Conservation (phyloP, 2,888 invertebrate genomes). For the Cantharis rustica region DNA sequence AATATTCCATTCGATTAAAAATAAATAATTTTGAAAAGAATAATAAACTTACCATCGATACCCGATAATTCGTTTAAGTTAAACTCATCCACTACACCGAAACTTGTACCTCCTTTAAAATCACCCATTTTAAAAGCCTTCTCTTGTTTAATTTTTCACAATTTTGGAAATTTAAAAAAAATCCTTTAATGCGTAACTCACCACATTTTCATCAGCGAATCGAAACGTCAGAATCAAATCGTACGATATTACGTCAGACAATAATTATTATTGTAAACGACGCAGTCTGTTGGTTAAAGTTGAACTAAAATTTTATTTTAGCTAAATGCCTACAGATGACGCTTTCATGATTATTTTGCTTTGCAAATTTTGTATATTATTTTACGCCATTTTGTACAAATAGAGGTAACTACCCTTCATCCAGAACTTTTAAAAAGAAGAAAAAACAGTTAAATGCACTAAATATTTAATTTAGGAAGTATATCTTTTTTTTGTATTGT, state of each 20-base stretch:
- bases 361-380: not conserved
- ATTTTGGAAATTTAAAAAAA: slow-evolving; percentile 40
- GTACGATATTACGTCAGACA: slow-evolving; percentile 66
- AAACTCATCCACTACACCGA: slow-evolving; percentile 62
- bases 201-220: slow-evolving; percentile 60
- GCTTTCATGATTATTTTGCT: not conserved
- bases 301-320: slow-evolving; percentile 36
- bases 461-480: too few species aligned
- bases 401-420: too few species aligned
- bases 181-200: slow-evolving; percentile 38
- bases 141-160: slow-evolving; percentile 47
- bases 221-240: slow-evolving; percentile 57
- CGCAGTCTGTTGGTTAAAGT: slow-evolving; percentile 22
- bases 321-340: not conserved
- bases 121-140: slow-evolving; percentile 48
- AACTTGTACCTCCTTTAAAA: slow-evolving; percentile 49
- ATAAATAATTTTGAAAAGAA: not conserved
- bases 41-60: slow-evolving; percentile 66
- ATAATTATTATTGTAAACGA: not conserved
- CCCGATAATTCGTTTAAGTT: slow-evolving; percentile 70
- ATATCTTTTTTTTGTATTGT: too few species aligned
- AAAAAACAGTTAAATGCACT: too few species aligned
- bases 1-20: not conserved
- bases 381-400: not conserved
- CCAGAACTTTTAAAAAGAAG: too few species aligned